Base-by-base conservation (phyloP, 2,888 invertebrate species). In the Salpingus planirostris region DNA sequence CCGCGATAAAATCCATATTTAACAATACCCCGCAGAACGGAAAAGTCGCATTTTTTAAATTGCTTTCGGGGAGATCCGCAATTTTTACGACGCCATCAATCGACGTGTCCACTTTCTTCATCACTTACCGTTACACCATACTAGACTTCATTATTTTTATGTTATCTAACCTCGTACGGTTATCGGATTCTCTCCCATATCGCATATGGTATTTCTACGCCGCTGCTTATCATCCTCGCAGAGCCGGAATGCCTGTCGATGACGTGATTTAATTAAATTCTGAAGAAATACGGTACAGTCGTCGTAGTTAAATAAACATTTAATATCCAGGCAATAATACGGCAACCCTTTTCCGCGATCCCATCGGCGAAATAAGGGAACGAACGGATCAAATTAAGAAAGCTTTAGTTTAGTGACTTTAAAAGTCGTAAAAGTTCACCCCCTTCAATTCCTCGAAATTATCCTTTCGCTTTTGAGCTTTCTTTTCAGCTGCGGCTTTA, bases 21-120 rank as follows among this genome's bases (percentile, higher is more conserved):
- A n/a, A n/a, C n/a, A n/a, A n/a, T n/a, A n/a, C n/a, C n/a, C n/a
- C n/a, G n/a, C n/a, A n/a, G n/a, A n/a, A n/a, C n/a, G n/a, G n/a
- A n/a, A n/a, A n/a, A n/a, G n/a, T n/a, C n/a, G n/a, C n/a, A n/a
- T n/a, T n/a, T n/a, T n/a, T n/a, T n/a, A n/a, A n/a, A n/a, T n/a
- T n/a, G n/a, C n/a, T 24, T n/a, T 11, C 24, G 12, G 8, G 8
- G 24, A 8, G 7, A 24, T 8, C 24, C 12, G 12, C 13, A n/a
- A 11, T n/a, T 27, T 14, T 27, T 24, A 4, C 5, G 24, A 13
- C 13, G 3, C 7, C 14, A 13, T 27, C 27, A 27, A 27, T 27
- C 14, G 27, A 27, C 13, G 13, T 27, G 26, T 27, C 27, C 13
- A 27, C 27, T 27, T 27, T 29, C 29, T 29, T 29, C 14, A 13